Evolutionary conservation across 2,797 vertebrate genomes (phyloP).

Genomic region (Amblyopsis hoosieri): DNA sequence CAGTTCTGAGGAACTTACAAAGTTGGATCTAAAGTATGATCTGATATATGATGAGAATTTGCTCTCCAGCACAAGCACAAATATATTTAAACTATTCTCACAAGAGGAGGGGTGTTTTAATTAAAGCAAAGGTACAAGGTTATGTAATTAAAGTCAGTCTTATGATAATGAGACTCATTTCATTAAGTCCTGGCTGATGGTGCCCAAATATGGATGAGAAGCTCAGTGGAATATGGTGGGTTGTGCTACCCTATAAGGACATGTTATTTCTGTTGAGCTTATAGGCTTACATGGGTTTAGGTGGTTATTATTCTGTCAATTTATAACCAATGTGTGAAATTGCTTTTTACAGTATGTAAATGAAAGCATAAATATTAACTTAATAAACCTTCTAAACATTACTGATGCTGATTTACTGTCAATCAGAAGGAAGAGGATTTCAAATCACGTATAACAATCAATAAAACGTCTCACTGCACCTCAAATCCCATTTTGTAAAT

Average conservation of each 20-base stretch:
- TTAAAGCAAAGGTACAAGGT: constrained; percentile 65
- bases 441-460: constrained; percentile 42
- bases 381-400: constrained; percentile 52
- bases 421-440: constrained; percentile 47
- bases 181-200: constrained; percentile 60
- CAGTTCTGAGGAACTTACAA: not conserved
- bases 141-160: constrained; percentile 63
- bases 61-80: constrained; percentile 44
- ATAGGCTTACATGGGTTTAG: constrained; percentile 62
- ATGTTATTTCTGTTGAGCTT: constrained; percentile 52
- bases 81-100: constrained; percentile 48
- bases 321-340: constrained; percentile 56
- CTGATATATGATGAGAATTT: constrained; percentile 36
- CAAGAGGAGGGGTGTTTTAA: constrained; percentile 55
- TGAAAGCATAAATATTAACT: constrained; percentile 66
- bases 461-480: constrained; percentile 34
- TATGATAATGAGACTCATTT: constrained; percentile 67
- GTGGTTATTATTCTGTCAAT: constrained; percentile 59
- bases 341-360: constrained; percentile 49
- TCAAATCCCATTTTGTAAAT: constrained; percentile 63
- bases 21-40: not conserved
- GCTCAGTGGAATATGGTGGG: constrained; percentile 14
- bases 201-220: constrained; percentile 53
- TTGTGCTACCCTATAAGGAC: constrained; percentile 36
- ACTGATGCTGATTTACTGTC: constrained; percentile 50